A percentile compares a stretch with the other conserved stretches of the same genome.
These are phyloP conservation scores for Lasioglossum leucozonium DNA, from an alignment of 2,888 invertebrate genomes.

Conservation along the genomic window DNA sequence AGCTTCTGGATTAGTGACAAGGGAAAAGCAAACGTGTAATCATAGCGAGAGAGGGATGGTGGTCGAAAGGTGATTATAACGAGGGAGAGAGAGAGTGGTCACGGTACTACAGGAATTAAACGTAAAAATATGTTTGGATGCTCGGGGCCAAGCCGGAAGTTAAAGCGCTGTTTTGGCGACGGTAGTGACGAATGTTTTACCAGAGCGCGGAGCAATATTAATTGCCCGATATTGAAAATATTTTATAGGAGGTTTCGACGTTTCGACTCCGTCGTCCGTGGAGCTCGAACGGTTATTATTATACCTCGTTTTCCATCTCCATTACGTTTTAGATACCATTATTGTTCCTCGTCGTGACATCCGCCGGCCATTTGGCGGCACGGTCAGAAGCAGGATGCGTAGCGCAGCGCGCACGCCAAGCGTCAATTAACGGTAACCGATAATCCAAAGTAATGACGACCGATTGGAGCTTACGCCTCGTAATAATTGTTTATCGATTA, in stretches of 20 bases:
- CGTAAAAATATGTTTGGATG: no score
- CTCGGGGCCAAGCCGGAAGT: no score
- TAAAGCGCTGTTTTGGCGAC: background rate
- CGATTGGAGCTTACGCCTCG: slow-evolving; percentile 62
- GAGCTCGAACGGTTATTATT: slow-evolving; percentile 9
- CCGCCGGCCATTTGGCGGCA: slow-evolving; percentile 43
- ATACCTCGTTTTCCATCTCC: slow-evolving; percentile 30
- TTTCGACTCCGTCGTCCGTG: background rate
- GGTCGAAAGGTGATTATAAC: no score
- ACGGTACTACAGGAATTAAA: no score
- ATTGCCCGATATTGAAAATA: slow-evolving; percentile 19
- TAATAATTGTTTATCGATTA: slow-evolving; percentile 66
- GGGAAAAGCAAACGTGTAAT: background rate
- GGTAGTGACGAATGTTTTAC: background rate
- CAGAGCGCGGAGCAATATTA: slow-evolving; percentile 4
- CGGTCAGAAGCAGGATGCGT: slow-evolving; percentile 41
- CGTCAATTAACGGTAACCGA: slow-evolving; percentile 67
- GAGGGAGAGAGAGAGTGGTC: no score
- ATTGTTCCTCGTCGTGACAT: slow-evolving; percentile 55
- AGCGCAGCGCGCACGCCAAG: slow-evolving; percentile 38
- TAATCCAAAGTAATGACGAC: slow-evolving; percentile 65
- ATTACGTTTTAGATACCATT: slow-evolving; percentile 50
- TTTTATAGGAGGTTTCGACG: background rate
- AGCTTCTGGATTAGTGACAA: no score
- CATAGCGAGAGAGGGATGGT: no score